Evolutionary conservation across 30 jellyfish, hydroid and myxozoan genomes (phyloP), one percentile per base, ranked within the genome.

Genomic region (Hydra vulgaris): DNA sequence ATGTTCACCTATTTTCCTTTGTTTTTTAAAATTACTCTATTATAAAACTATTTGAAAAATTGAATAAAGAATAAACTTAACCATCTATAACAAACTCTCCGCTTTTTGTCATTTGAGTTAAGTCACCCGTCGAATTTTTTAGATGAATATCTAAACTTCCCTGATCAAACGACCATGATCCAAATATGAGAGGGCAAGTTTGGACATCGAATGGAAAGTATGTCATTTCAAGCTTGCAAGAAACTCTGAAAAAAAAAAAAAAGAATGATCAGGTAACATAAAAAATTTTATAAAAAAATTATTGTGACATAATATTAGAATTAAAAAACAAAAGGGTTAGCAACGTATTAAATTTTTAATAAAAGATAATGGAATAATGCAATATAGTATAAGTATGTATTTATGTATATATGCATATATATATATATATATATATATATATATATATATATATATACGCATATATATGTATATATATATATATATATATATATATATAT

Each of bases 151-250:
- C 85, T 66, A 89, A 78, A 0, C 84, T 87, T n/a, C 77, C 27
- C 0, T 92, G 93, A 23, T 89, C 94, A 25, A 73, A 81, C 61
- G 97, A 95, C 97, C 97, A 89, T 18, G 97, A 85, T 17, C 90
- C 94, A 69, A 89, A 89, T 8, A 55, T 71, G 88, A 89, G 71
- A 12, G 84, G 80, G 84, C 97, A 89, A 52, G 40, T 52, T 74
- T 89, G 97, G 55, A 73, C 86, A 76, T 89, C 97, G 81, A 89
- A 89, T 55, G 97, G 97, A 71, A 89, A 89, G 81, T 89, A 89
- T 8, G 86, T 72, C 27, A 89, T 83, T 73, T 81, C 87, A 88
- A 89, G 78, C 72, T 85, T 84, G 84, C 97, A 89, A 18, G 80
- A 93, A 72, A 88, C 84, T 76, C 89, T 53, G 19, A 70, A 70